Base-by-base conservation (phyloP, 2,113 vertebrate species). In the Pongo pygmaeus region DNA sequence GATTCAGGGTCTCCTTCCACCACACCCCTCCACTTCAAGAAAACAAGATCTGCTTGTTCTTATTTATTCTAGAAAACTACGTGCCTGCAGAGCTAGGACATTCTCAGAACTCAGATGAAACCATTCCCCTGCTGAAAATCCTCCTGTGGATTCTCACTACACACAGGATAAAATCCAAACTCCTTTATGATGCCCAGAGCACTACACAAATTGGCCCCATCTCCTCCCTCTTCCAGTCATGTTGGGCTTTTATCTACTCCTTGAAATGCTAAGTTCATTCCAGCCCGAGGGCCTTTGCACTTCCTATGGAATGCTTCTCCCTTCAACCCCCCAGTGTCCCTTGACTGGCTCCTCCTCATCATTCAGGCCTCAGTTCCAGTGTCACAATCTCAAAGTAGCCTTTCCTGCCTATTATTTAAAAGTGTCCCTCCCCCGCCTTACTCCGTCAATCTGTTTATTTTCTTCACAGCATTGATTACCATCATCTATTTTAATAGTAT, bases 21-120 rank as follows among this genome's bases (percentile, higher is more conserved):
- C 59, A 77, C 3, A 10, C 9, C 14, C 35, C 32, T 50, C 13
- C n/a, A 74, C 8, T 22, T 48, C 48, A 77, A 55, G 46, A 80
- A 92, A 95, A 90, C 59, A 88, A 88, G 72, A 86, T 69, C 30
- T 10, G 0, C 79, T 94, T 40, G 5, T 77, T 77, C 74, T 89
- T 64, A 70, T 87, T 87, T 89, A 64, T 78, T 94, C 57, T 77
- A 93, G 94, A 93, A 97, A 92, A 93, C 72, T 30, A 10, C 43
- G 40, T 20, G 84, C 88, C 8, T 6, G 7, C 52, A n/a, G 75
- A 89, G 90, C 52, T 55, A 67, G 30, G 78, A 43, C 61, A 81
- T n/a, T 70, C 80, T 94, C 43, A 89, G 91, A 93, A 93, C 61
- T 78, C 38, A 93, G 52, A 93, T 91, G 87, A 95, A 93, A 79